A percentile compares a stretch with the other conserved stretches of the same genome.
These are phyloP conservation scores for Hypselothyrea guttata DNA, from an alignment of 2,888 invertebrate genomes.

Conservation along the genomic window DNA sequence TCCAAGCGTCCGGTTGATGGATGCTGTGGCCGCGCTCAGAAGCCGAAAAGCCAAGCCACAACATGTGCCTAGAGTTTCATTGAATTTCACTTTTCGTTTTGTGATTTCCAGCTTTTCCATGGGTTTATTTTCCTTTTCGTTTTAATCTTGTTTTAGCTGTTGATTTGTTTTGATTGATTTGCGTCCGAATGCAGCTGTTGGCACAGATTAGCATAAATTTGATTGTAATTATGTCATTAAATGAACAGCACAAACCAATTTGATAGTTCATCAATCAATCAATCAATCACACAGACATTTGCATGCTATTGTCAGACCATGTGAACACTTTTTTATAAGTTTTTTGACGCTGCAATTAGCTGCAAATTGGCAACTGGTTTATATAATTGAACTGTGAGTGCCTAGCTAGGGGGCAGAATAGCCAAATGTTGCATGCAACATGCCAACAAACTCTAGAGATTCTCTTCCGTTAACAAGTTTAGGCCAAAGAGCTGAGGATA, in stretches of 20 bases:
- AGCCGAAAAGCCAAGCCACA: conserved; percentile 37
- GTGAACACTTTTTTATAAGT: conserved; percentile 42
- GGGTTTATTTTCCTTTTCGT: conserved; percentile 6
- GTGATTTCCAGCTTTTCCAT: conserved; percentile 8
- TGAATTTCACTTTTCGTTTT: conserved; percentile 63
- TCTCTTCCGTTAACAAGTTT: too few species aligned
- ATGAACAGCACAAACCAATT: conserved; percentile 45
- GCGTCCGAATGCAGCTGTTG: conserved; percentile 16
- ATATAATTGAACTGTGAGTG: not conserved
- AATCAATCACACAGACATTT: conserved; percentile 33
- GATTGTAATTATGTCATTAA: conserved; percentile 52
- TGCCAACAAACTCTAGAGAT: not conserved
- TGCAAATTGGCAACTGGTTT: conserved; percentile 48
- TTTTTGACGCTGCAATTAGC: conserved; percentile 66
- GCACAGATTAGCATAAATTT: conserved; percentile 68
- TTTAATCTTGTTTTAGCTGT: conserved; percentile 15
- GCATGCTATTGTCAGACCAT: conserved; percentile 39
- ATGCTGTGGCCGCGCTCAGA: conserved; percentile 48
- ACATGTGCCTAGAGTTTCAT: conserved; percentile 3
- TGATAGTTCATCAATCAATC: conserved; percentile 55
- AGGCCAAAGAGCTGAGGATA: too few species aligned
- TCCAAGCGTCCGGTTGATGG: conserved; percentile 41
- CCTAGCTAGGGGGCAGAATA: too few species aligned
- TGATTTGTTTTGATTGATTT: not conserved
- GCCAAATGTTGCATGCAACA: conserved; percentile 34